These are phyloP conservation scores for Drosophila atripex DNA, from an alignment of 2,888 invertebrate species.

Conservation along the genomic window DNA sequence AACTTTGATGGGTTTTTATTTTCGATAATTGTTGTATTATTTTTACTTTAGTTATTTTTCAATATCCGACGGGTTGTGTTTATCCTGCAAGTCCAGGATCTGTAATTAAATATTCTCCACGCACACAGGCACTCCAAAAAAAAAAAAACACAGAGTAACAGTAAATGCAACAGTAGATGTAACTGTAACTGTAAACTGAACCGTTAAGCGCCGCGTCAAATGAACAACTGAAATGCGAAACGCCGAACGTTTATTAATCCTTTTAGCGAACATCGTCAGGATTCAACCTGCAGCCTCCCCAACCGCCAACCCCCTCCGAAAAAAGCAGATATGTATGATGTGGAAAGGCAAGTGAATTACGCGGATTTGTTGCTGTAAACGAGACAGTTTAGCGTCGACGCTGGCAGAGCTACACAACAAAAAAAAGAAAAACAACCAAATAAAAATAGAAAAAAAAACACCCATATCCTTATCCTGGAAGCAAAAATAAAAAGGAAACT, in stretches of 20 bases:
- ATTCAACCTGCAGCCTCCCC: constrained; percentile 27
- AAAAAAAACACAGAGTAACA: neutral
- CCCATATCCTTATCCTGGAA: no score
- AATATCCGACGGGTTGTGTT: neutral
- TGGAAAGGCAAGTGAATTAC: constrained; percentile 64
- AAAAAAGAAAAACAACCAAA: neutral
- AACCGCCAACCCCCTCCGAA: neutral
- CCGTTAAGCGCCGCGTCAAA: constrained; percentile 79
- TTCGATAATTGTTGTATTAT: neutral
- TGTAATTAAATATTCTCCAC: constrained; percentile 12
- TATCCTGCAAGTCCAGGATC: neutral
- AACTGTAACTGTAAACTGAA: constrained; percentile 58
- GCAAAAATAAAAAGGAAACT: constrained; percentile 25
- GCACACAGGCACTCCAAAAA: constrained; percentile 1
- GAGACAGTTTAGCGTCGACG: constrained; percentile 65
- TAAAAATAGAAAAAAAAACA: neutral
- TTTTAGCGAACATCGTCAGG: constrained; percentile 70
- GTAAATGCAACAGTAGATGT: constrained; percentile 16
- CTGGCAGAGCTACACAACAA: constrained; percentile 35
- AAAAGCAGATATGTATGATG: neutral
- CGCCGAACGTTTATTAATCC: constrained; percentile 77
- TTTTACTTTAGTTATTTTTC: neutral
- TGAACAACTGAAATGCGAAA: constrained; percentile 75
- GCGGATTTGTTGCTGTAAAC: constrained; percentile 76
- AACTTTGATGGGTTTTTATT: neutral